Conservation (phyloP, 92 coral and sea anemone genomes). For the Pocillopora meandrina region DNA sequence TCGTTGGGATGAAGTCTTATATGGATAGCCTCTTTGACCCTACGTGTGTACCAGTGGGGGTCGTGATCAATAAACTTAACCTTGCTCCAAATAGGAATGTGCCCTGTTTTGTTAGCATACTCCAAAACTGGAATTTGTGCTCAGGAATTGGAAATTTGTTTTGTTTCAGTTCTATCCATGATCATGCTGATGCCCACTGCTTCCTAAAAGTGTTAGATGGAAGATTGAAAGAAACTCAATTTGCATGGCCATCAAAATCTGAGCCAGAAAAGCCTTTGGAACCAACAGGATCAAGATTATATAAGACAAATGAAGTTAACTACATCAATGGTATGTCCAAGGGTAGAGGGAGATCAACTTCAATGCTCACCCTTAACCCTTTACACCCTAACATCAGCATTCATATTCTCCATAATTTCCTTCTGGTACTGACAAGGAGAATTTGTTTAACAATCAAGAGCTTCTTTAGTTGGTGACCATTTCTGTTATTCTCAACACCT, state of each 20-base stretch:
- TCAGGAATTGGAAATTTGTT: background rate
- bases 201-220: constrained; percentile 92
- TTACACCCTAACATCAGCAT: background rate
- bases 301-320: constrained; percentile 72
- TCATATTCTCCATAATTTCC: no score
- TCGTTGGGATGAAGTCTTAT: no score
- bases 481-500: background rate
- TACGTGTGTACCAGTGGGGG: no score
- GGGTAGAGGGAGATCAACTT: no score
- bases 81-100: no score
- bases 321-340: constrained; percentile 83
- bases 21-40: no score
- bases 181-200: constrained; percentile 93
- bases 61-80: no score
- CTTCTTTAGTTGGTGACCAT: background rate
- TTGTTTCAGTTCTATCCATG: constrained; percentile 83
- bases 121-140: background rate
- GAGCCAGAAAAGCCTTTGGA: constrained; percentile 75
- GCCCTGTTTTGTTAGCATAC: no score
- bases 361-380: background rate
- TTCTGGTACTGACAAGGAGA: no score
- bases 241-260: constrained; percentile 84
- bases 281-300: constrained; percentile 40
- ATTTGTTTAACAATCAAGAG: no score
- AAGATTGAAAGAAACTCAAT: constrained; percentile 80